Percentiles rank a stretch among this genome's conserved stretches.
phyloP scores from a whole-genome alignment of 2,113 vertebrate genomes.

The Illadopsis cleaveri region DNA sequence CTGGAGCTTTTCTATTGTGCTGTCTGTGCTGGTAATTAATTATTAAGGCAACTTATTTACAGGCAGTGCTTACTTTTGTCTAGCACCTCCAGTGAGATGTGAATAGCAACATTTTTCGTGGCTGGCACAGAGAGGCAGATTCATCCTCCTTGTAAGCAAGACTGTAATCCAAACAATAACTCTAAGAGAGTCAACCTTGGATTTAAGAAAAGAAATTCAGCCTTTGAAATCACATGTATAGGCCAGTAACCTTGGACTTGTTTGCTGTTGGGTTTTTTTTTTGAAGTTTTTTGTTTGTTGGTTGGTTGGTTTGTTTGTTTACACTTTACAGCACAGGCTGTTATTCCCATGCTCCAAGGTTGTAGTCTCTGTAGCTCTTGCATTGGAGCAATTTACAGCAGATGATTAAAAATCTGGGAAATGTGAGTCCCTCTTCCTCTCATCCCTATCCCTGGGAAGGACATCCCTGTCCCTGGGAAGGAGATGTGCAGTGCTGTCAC shows the following conservation, averaged over 20 bases:
- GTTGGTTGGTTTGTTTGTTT: background rate
- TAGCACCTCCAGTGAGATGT: constrained; percentile 19
- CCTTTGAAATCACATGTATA: background rate
- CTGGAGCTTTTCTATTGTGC: background rate
- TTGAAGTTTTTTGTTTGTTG: background rate
- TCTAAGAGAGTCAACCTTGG: background rate
- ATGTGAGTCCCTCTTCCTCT: background rate
- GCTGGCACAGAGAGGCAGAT: background rate
- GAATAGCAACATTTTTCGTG: background rate
- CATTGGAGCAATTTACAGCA: background rate
- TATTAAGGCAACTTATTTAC: constrained; percentile 53
- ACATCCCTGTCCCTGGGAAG: background rate
- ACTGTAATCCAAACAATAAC: constrained; percentile 9
- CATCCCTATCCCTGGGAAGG: background rate
- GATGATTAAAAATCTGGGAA: background rate
- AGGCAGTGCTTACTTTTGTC: background rate
- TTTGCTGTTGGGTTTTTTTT: background rate
- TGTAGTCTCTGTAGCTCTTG: background rate
- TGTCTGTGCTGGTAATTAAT: constrained; percentile 27
- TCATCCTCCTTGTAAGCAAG: background rate
- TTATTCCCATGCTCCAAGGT: background rate
- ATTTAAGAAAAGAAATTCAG: background rate
- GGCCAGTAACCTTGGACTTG: background rate
- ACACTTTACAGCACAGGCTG: background rate
- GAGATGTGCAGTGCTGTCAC: background rate